Evolutionary conservation across 2,113 vertebrate species (phyloP), one percentile per base, ranked within the genome.

Genomic region (Apus apus): DNA sequence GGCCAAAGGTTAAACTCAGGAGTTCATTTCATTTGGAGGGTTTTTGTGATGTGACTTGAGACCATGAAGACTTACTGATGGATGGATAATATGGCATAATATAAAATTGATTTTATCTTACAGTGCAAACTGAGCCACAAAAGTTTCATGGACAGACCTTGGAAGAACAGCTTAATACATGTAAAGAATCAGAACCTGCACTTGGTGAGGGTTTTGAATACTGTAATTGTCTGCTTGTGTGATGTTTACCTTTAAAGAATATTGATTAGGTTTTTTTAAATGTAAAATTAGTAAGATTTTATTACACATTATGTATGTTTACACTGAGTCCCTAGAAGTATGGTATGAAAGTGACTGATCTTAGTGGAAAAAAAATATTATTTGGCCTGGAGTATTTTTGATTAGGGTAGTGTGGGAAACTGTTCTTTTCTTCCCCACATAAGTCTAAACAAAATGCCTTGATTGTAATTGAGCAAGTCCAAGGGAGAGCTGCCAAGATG

Each of bases 101-200:
- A 23, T 57, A 43, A 81, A 57, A 43, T 15, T 45, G 16, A 36
- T 87, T 57, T 67, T 74, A 70, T 86, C 34, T 91, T 90, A 20
- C 71, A 96, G 95, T 53, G 60, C 70, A 90, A 53, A 81, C 36
- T 45, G 86, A 96, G 50, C 26, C 87, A 85, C 85, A 83, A 34
- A 92, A 26, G 21, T 32, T 48, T 82, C 53, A 72, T 6, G 96
- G 48, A 50, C 92, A 77, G 83, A 95, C 85, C 32, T 66, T 97
- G 90, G 91, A 97, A 95, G 91, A 97, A 21, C 93, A 97, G 56
- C 97, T 97, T 75, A 96, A 97, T 68, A 78, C 72, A 0, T 97
- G 93, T 90, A 96, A 82, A 94, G 93, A 95, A 65, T 74, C 96
- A 80, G 97, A 97, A 94, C 96, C 96, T 89, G 96, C 96, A 38